phyloP scores from a whole-genome alignment of 2,888 invertebrate genomes.

The Allophyes oxyacanthae region DNA sequence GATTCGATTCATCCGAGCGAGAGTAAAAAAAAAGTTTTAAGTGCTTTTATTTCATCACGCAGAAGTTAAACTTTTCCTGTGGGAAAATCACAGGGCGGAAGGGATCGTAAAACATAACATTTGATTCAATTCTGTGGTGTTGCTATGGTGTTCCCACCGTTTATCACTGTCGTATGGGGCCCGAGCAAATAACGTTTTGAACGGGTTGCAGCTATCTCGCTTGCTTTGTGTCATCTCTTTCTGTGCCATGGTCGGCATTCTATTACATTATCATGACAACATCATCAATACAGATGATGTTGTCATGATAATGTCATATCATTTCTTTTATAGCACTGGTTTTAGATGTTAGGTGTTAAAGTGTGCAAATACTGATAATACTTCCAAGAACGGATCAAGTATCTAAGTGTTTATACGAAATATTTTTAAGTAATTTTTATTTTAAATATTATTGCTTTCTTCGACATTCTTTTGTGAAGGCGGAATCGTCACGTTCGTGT shows the following conservation, averaged over 20 bases:
- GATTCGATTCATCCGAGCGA: conserved; percentile 14
- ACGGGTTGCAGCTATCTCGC: conserved; percentile 26
- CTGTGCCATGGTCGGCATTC: conserved; percentile 22
- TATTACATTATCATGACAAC: conserved; percentile 24
- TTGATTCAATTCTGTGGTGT: conserved; percentile 25
- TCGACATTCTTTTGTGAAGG: no score
- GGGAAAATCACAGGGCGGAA: conserved; percentile 22
- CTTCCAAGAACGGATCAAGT: no score
- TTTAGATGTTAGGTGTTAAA: not conserved
- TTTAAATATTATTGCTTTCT: no score
- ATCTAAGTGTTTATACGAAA: no score
- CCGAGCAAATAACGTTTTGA: conserved; percentile 38
- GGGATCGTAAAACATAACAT: conserved; percentile 26
- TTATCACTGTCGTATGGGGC: conserved; percentile 33
- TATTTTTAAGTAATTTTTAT: no score
- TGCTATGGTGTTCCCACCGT: conserved; percentile 25
- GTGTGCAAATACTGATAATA: no score
- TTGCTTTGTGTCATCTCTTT: conserved; percentile 26
- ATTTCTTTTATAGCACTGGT: conserved; percentile 24
- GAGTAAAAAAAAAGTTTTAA: conserved; percentile 42
- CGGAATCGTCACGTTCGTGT: no score
- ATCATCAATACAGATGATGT: no score
- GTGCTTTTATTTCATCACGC: conserved; percentile 40
- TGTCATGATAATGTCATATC: conserved; percentile 18
- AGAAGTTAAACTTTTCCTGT: conserved; percentile 34